Base-by-base conservation (phyloP, 2,888 invertebrate genomes). In the Erebia ligea region DNA sequence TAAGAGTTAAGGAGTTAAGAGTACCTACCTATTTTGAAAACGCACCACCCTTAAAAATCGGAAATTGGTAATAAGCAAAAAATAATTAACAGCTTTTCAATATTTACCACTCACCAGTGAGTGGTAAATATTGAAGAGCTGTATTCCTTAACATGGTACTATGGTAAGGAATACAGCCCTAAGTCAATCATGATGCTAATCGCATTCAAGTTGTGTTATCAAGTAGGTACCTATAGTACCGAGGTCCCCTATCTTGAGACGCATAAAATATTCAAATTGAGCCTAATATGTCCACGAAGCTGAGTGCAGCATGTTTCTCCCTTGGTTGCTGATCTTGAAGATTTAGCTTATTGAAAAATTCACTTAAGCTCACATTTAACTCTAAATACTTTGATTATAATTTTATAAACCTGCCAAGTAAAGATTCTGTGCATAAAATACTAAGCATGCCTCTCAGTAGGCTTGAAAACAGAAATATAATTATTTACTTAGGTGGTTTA, bases 181-280 rank as follows among this genome's bases (percentile, higher is more conserved):
- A 70, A 71, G 68, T 73, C 70, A 67, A 70, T 74, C 70, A 79
- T 77, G 76, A 84, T 84, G 86, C 81, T 81, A 88, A 87, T 88
- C 80, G 80, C 75, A 82, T 85, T 86, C 84, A 82, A 84, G 81
- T 80, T 76, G 71, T 79, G 84, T 84, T 82, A 82, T 64, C 80
- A 75, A 72, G 69, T n/a, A n/a, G n/a, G n/a, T 71, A 74, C 74
- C 13, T 5, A 57, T 2, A 6, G 40, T 15, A 15, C 48, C 56
- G 50, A 62, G 68, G 71, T 77, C 76, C 75, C 76, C 76, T 79
- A 81, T 83, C 84, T 86, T 83, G 79, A 83, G 80, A 79, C 76
- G 74, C 70, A 77, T 80, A 72, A 80, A 83, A 83, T 87, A 86
- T 90, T 86, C 81, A 90, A 86, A 88, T 86, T 86, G 81, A 81